Percentiles rank a stretch among this genome's conserved stretches.
These are phyloP conservation scores for Cathartes aura DNA, from an alignment of 2,113 vertebrate genomes.

Conservation along the genomic window DNA sequence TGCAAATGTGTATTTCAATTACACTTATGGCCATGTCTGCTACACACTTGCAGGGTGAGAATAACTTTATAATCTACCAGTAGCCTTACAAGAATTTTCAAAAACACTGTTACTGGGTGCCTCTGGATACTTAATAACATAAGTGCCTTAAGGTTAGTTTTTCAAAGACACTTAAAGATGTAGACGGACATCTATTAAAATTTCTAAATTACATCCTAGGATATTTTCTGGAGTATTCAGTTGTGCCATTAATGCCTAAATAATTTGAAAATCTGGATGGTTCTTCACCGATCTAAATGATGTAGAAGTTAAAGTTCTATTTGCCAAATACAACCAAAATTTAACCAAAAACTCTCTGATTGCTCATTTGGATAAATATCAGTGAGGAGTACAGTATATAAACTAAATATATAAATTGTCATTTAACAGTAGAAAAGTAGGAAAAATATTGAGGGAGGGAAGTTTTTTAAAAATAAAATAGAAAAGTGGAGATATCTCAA, in stretches of 20 bases:
- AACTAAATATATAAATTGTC: background rate
- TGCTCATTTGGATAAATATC: background rate
- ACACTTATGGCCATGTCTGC: background rate
- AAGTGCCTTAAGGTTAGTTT: background rate
- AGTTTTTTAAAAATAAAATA: background rate
- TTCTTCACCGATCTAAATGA: background rate
- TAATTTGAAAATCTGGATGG: background rate
- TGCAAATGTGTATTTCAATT: background rate
- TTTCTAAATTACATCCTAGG: background rate
- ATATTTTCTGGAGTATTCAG: background rate
- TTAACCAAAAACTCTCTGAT: background rate
- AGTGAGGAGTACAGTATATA: background rate
- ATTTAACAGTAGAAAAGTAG: background rate
- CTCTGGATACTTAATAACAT: background rate
- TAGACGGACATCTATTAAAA: background rate
- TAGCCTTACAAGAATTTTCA: background rate
- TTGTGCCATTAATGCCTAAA: background rate
- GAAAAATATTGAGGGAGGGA: background rate
- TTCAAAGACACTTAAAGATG: background rate
- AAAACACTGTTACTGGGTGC: background rate
- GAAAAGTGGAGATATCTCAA: background rate
- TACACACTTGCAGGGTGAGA: background rate
- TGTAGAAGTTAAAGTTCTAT: background rate
- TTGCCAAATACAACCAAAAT: background rate
- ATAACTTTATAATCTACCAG: background rate